Percentiles rank a stretch among this genome's conserved stretches.
Evolutionary conservation across 1,140 invertebrate genomes (phyloP).

Genomic region (Dinoponera quadriceps): DNA sequence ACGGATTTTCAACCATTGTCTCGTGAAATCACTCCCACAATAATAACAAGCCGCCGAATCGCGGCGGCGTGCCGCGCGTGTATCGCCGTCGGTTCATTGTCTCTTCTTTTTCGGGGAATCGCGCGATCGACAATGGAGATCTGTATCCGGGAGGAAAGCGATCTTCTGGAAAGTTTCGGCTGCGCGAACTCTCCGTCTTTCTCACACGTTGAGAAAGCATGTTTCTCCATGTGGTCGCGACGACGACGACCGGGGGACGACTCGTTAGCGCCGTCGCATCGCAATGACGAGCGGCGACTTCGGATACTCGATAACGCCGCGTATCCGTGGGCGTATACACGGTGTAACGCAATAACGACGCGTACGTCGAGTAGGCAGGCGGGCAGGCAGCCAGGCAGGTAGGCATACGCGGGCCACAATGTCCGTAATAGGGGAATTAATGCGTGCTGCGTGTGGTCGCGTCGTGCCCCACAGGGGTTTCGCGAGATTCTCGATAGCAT

Average conservation of each 20-base stretch:
- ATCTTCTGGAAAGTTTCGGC: not conserved
- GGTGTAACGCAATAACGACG: conserved; percentile 60
- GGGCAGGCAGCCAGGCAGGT: not conserved
- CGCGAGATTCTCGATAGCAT: conserved; percentile 79
- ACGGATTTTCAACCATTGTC: conserved; percentile 56
- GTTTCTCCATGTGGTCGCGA: conserved; percentile 1
- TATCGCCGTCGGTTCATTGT: conserved; percentile 3
- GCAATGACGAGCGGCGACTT: conserved; percentile 67
- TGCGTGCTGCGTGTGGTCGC: conserved; percentile 79
- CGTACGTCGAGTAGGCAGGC: conserved; percentile 34
- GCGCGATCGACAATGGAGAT: not conserved
- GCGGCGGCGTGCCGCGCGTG: conserved; percentile 61
- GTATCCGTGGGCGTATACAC: conserved; percentile 68
- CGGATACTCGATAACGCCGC: conserved; percentile 77
- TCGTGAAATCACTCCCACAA: conserved; percentile 50
- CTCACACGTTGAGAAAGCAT: not conserved
- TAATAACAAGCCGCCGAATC: conserved; percentile 31
- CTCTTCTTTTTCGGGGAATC: not conserved
- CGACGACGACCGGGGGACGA: not conserved
- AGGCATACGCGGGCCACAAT: conserved; percentile 68
- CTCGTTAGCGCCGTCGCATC: not conserved
- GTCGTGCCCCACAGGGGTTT: conserved; percentile 68
- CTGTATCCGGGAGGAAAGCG: not conserved
- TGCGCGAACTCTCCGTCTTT: not conserved
- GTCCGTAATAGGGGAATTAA: conserved; percentile 81